These are phyloP conservation scores for Nomada fabriciana DNA, from an alignment of 2,888 invertebrate species.

Conservation along the genomic window DNA sequence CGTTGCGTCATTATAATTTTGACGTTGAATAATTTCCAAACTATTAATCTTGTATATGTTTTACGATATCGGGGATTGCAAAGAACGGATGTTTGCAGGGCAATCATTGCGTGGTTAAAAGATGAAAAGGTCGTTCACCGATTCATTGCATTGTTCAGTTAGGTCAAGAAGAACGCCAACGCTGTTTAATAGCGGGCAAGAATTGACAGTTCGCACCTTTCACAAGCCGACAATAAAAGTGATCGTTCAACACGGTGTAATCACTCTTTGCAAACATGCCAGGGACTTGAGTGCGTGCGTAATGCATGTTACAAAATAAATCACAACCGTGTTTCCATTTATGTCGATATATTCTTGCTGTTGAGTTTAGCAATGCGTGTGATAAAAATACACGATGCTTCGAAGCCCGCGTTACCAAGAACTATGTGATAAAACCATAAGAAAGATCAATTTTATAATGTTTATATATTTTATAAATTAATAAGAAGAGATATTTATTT, in stretches of 20 bases:
- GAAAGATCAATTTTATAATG: no score
- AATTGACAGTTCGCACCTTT: constrained; percentile 66
- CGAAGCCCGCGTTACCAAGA: no score
- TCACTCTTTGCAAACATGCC: constrained; percentile 38
- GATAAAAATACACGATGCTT: no score
- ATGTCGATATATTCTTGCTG: constrained; percentile 10
- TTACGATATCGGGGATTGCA: not conserved
- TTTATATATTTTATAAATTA: no score
- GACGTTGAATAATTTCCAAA: not conserved
- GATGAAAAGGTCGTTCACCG: constrained; percentile 62
- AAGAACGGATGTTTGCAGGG: constrained; percentile 1
- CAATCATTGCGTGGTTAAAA: constrained; percentile 35
- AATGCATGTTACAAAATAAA: constrained; percentile 33
- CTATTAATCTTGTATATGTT: not conserved
- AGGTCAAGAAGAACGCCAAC: constrained; percentile 69
- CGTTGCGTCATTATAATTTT: no score
- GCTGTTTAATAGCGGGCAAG: constrained; percentile 51
- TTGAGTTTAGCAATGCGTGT: not conserved
- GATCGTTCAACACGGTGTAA: constrained; percentile 54
- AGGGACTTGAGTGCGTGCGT: constrained; percentile 8
- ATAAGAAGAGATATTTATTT: no score
- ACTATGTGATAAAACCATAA: no score
- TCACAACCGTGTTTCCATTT: constrained; percentile 11
- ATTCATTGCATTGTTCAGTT: constrained; percentile 64
- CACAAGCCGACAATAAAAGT: constrained; percentile 68